Evolutionary conservation across 2,888 invertebrate genomes (phyloP), one percentile per base, ranked within the genome.

Genomic region (Dendrolimus houi): DNA sequence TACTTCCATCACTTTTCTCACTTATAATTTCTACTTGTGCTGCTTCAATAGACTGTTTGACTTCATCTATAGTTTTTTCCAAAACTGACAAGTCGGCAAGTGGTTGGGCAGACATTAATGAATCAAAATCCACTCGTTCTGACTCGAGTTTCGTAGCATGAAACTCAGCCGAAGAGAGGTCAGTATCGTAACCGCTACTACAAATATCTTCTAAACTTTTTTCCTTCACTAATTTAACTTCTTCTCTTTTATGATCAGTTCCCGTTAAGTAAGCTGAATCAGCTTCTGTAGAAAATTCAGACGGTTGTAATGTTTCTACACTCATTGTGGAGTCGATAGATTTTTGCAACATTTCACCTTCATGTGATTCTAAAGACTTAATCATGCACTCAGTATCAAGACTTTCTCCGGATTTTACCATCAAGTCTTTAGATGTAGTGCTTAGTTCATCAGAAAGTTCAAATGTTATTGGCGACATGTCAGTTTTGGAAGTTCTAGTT

Each of bases 31-130:
- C 94, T 66, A 92, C 94, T 77, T 94, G 94, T 0, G 94, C 94
- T 54, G 93, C 93, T 81, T 94, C 94, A 60, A 94, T 79, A 17
- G 94, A 94, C 71, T 94, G 93, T 71, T 94, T 93, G 54, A 94
- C 93, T 86, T 95, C 94, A 69, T 94, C 93, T 56, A 95, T 92
- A 65, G 95, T 93, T 84, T 94, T 93, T 75, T 94, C 93, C 59
- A 94, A 92, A 72, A 93, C 87, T 72, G 89, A 89, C 69, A 92
- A 86, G 79, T 92, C 91, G 55, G 88, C 70, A 59, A 91, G 81
- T 70, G 88, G 86, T 68, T 91, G 85, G 75, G 85, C 74, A 78
- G 89, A 84, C 69, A 91, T 91, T 52, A 92, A 78, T 67, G 91
- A 86, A 83, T 90, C 88, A 64, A 82, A 82, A 69, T 91, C 87